A percentile compares a stretch with the other conserved stretches of the same genome.
Evolutionary conservation across 1,140 invertebrate species (phyloP).

Genomic region (Cydia amplana): DNA sequence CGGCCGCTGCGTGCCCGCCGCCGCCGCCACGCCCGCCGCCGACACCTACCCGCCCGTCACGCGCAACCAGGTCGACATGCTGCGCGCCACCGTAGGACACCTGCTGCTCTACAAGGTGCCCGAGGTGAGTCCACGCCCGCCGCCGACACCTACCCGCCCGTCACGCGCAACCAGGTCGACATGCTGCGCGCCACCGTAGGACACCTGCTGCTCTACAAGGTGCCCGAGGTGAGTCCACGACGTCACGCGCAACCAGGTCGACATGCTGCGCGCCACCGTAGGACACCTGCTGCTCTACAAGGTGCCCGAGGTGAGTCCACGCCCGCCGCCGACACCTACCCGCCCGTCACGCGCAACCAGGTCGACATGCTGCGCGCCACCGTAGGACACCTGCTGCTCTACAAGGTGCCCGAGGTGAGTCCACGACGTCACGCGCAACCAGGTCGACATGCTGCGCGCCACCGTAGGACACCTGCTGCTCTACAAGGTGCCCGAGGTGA

Average conservation of each 20-base stretch:
- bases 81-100: conserved; percentile 89
- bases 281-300: conserved; percentile 86
- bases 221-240: conserved; percentile 76
- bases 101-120: conserved; percentile 90
- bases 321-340: conserved; percentile 82
- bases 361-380: conserved; percentile 91
- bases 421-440: conserved; percentile 87
- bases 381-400: conserved; percentile 88
- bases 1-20: conserved; percentile 81
- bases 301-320: conserved; percentile 26
- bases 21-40: conserved; percentile 68
- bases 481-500: conserved; percentile 50
- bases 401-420: conserved; percentile 13
- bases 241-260: conserved; percentile 89
- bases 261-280: conserved; percentile 88
- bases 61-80: conserved; percentile 90
- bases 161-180: conserved; percentile 91
- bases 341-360: conserved; percentile 88
- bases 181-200: conserved; percentile 89
- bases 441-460: conserved; percentile 90
- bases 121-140: conserved; percentile 80
- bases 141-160: conserved; percentile 85
- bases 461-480: conserved; percentile 88
- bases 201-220: conserved; percentile 83
- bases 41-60: conserved; percentile 87